These are phyloP conservation scores for Dicrostonyx torquatus DNA, from an alignment of 2,797 vertebrate species.

Conservation along the genomic window DNA sequence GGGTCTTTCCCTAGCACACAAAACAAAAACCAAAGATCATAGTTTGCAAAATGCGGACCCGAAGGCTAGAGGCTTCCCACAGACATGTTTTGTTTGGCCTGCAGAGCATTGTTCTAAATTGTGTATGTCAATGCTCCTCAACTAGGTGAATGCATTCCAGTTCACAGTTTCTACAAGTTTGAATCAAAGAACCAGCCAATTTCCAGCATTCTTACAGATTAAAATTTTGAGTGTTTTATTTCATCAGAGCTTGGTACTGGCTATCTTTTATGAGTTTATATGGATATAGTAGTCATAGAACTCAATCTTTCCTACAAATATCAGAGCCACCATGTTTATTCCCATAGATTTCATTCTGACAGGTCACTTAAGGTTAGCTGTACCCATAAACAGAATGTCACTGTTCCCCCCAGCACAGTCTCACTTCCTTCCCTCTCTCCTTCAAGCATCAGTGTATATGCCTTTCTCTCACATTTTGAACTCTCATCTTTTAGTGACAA, in stretches of 20 bases:
- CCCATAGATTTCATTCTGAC: not conserved
- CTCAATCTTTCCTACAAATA: not conserved
- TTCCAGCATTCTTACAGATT: not conserved
- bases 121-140: not conserved
- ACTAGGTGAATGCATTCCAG: not conserved
- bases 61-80: not conserved
- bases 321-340: not conserved
- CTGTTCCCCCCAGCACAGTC: not conserved
- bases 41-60: not conserved
- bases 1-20: not conserved
- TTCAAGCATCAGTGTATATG: not conserved
- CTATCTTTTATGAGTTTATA: constrained; percentile 20
- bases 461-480: not conserved
- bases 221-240: not conserved
- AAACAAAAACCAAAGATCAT: not conserved
- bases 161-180: constrained; percentile 39
- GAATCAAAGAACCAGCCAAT: not conserved
- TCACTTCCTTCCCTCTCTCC: not conserved
- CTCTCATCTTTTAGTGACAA: not conserved
- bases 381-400: not conserved
- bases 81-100: constrained; percentile 14
- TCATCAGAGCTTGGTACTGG: not conserved
- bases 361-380: not conserved
- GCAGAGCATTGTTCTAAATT: not conserved
- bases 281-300: not conserved